A percentile compares a stretch with the other conserved stretches of the same genome.
Evolutionary conservation across 2,888 invertebrate genomes (phyloP).

Genomic region (Dicyrtomina minuta): DNA sequence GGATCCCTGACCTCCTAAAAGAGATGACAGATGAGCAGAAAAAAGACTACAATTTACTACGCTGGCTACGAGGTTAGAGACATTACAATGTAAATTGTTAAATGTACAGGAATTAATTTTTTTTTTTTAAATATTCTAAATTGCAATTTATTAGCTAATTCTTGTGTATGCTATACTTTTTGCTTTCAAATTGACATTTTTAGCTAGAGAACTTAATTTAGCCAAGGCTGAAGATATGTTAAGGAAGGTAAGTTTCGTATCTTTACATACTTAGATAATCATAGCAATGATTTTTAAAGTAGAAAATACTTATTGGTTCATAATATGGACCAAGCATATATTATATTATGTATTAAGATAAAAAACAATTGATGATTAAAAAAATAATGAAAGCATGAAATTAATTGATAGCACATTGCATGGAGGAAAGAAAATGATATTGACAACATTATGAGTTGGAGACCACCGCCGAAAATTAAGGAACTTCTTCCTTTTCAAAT

Average conservation of each 20-base stretch:
- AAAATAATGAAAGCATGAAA: too few species aligned
- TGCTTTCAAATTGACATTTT: background rate
- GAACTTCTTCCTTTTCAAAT: constrained; percentile 20
- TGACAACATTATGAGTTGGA: constrained; percentile 6
- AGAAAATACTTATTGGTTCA: too few species aligned
- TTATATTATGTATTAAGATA: too few species aligned
- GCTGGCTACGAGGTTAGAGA: constrained; percentile 6
- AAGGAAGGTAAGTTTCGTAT: constrained; percentile 4
- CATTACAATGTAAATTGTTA: too few species aligned
- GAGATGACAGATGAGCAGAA: constrained; percentile 3
- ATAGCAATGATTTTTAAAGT: too few species aligned
- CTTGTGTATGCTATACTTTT: too few species aligned
- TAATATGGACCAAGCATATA: too few species aligned
- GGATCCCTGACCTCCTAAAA: background rate
- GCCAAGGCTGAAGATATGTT: constrained; percentile 24
- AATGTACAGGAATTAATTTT: too few species aligned
- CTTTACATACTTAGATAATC: too few species aligned
- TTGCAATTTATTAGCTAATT: too few species aligned
- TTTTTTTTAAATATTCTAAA: too few species aligned
- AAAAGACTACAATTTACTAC: constrained; percentile 8
- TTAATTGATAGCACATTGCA: constrained; percentile 22
- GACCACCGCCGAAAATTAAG: constrained; percentile 1
- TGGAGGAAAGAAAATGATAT: constrained; percentile 26
- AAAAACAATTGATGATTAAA: too few species aligned
- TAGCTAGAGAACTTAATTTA: constrained; percentile 20